Evolutionary conservation across 2,888 invertebrate genomes (phyloP).

Genomic region (Hydrotaea cyrtoneurina): DNA sequence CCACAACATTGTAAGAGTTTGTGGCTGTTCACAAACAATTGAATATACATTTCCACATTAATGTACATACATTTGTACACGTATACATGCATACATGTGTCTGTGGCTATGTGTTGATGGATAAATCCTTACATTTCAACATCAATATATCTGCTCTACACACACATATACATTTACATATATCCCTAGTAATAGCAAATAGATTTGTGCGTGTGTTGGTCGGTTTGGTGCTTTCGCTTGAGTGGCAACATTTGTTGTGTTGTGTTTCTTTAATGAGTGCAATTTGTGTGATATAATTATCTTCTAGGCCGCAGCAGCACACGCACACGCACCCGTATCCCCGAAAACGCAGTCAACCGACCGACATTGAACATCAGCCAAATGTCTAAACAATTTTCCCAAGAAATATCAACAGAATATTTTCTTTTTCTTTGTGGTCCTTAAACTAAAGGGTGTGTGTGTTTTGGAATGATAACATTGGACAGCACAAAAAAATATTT

Average conservation of each 20-base stretch:
- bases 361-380: neutral
- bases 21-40: neutral
- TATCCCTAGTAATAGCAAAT: neutral
- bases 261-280: constrained; percentile 61
- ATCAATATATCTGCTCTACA: neutral
- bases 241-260: constrained; percentile 53
- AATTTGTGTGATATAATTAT: constrained; percentile 67
- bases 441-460: neutral
- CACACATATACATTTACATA: neutral
- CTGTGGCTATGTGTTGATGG: too few relatives aligned
- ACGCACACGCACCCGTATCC: neutral
- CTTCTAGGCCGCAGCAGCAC: constrained; percentile 19
- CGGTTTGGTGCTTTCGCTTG: constrained; percentile 6
- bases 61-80: neutral
- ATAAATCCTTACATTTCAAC: neutral
- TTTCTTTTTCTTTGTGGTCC: neutral
- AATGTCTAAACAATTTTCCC: neutral
- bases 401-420: neutral
- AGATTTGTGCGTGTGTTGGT: neutral
- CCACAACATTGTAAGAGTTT: neutral
- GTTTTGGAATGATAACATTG: neutral
- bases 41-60: neutral
- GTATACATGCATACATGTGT: neutral
- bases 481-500: too few relatives aligned
- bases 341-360: neutral